Percentiles rank a stretch among this genome's conserved stretches.
These are phyloP conservation scores for Bombus balteatus DNA, from an alignment of 1,140 invertebrate species.

Conservation along the genomic window DNA sequence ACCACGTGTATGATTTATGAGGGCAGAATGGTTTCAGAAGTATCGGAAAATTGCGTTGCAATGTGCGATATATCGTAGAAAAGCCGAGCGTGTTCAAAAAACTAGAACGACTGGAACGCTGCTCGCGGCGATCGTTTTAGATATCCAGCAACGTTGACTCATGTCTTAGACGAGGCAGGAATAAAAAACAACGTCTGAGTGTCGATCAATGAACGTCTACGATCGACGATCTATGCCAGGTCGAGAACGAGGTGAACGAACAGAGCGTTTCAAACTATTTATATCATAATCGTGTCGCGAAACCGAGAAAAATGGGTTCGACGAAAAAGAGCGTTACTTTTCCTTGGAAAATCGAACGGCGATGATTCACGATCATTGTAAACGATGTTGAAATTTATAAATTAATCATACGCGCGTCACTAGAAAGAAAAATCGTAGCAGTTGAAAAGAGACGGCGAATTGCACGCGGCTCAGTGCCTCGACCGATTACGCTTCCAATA, in stretches of 20 bases:
- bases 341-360: neutral
- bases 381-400: neutral
- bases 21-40: neutral
- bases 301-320: neutral
- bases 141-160: slow-evolving; percentile 32
- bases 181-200: slow-evolving; percentile 17
- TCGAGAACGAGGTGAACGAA: slow-evolving; percentile 35
- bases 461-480: neutral
- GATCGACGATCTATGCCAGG: slow-evolving; percentile 30
- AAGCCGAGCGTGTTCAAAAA: neutral
- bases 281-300: neutral
- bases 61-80: neutral
- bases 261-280: neutral
- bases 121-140: slow-evolving; percentile 16
- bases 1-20: neutral
- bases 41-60: neutral
- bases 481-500: slow-evolving; percentile 44
- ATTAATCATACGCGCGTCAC: neutral
- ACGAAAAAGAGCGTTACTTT: neutral
- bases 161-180: neutral
- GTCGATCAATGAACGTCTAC: slow-evolving; percentile 43
- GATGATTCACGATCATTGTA: neutral
- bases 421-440: neutral
- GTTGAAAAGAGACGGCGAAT: neutral
- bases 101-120: neutral